Percentiles rank a stretch among this genome's conserved stretches.
These are phyloP conservation scores for Sinocyclocheilus grahami DNA, from an alignment of 2,113 vertebrate genomes.

Conservation along the genomic window DNA sequence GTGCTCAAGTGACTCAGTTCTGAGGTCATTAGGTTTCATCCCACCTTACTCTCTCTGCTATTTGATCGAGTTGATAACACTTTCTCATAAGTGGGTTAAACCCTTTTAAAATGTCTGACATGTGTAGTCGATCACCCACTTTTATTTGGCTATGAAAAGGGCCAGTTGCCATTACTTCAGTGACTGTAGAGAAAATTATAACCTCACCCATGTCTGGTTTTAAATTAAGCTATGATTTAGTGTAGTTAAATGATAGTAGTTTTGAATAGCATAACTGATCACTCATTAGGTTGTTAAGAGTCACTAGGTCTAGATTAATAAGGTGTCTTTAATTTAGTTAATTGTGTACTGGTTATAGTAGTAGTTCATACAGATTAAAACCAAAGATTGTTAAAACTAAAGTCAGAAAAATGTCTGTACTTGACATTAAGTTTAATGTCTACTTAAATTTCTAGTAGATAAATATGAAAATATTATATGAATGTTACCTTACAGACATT, in stretches of 20 bases:
- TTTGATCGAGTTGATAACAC: too few species aligned
- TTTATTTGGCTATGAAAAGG: background rate
- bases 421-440: too few species aligned
- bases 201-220: conserved; percentile 13
- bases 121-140: background rate
- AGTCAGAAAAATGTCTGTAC: background rate
- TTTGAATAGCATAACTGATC: background rate
- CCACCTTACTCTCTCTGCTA: too few species aligned
- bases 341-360: background rate
- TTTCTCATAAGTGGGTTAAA: too few species aligned
- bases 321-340: background rate
- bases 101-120: too few species aligned
- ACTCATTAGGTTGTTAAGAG: background rate
- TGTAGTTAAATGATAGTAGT: background rate
- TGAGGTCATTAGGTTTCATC: too few species aligned
- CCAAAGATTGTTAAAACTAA: background rate
- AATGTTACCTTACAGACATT: too few species aligned
- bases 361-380: background rate
- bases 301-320: background rate
- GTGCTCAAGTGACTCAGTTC: background rate
- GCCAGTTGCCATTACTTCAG: background rate
- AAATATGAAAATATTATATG: too few species aligned
- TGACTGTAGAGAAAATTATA: conserved; percentile 8
- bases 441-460: too few species aligned
- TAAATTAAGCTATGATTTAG: background rate